Evolutionary conservation across 2,113 vertebrate genomes (phyloP), one percentile per base, ranked within the genome.

Genomic region (Sylvia atricapilla): DNA sequence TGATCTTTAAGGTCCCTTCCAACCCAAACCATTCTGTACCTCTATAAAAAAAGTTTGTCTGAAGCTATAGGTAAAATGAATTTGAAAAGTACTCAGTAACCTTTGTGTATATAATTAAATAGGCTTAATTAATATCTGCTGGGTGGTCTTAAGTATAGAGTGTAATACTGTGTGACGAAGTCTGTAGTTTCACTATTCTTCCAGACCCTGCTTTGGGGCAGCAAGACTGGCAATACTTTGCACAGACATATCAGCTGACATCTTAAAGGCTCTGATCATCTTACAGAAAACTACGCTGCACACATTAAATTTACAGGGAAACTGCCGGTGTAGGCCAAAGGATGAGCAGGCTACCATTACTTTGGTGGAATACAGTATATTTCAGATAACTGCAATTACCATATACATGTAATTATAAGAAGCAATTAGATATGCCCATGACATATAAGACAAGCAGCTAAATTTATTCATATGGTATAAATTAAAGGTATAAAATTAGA

Each of bases 151-250:
- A 63, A 66, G 68, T 11, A 30, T 22, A 76, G 15, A 4, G 6
- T 49, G n/a, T 31, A 53, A 58, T 20, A 37, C 2, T 60, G 15
- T 15, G 13, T 18, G 28, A 69, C 13, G 20, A 52, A 31, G 31
- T 15, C 41, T 62, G 25, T 23, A 9, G 37, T 55, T 76, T 69
- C 44, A 58, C 21, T 47, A 12, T 31, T 86, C 13, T 78, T 78
- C 30, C 33, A 84, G 35, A 27, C 14, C 37, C 20, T 0, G 0
- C 28, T 76, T 10, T 30, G 21, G n/a, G 12, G 14, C n/a, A 74
- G 41, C 3, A 80, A 50, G 87, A 19, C 19, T 14, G 43, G 20
- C 27, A 69, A 31, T 22, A 47, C 2, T 5, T 62, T 46, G 24
- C 44, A 49, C 21, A 21, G 8, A 58, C 0, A 0, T 23, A 66